Base-by-base conservation (phyloP, 2,888 invertebrate genomes). In the Electrophaes corylata region DNA sequence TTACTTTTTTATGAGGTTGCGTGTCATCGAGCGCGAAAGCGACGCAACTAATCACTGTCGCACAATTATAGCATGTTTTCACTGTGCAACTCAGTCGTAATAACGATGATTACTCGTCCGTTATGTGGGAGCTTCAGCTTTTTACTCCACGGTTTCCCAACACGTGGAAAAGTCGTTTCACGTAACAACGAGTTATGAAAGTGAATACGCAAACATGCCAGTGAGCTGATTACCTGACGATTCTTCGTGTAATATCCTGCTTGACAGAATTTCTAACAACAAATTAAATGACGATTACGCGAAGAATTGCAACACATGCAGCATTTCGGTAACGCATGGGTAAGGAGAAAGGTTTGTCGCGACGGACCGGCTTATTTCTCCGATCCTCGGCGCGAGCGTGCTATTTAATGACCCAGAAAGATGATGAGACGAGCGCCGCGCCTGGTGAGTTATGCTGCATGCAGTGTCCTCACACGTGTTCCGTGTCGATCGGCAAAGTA, bases 141-240 rank as follows among this genome's bases (percentile, higher is more conserved):
- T 90, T 90, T 87, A 79, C 81, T 65, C 61, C 60, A 66, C 50
- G 33, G 69, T 90, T 91, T 90, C 88, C 80, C 82, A 91, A 89
- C 83, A 78, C 76, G 79, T 84, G 82, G 87, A 86, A 89, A 88
- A 88, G 81, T 86, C 76, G 64, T 77, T 79, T 79, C 72, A 86
- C 88, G 88, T 90, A 90, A 90, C 84, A 80, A 79, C 82, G 74
- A 71, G 86, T 91, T 90, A 89, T 88, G 91, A 91, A 90, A 90
- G 85, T 80, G 78, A 76, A 83, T 83, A 84, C 82, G 84, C 79
- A 84, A 88, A 85, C 82, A 78, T 83, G 78, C 76, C 66, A 77
- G 70, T 79, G 75, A 75, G 75, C 76, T 69, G 75, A 79, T 82
- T 79, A 78, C 77, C 75, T 68, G 75, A 64, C 70, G 71, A 75